Conservation (phyloP, 2,797 vertebrate genomes). For the Chaunax sp. region DNA sequence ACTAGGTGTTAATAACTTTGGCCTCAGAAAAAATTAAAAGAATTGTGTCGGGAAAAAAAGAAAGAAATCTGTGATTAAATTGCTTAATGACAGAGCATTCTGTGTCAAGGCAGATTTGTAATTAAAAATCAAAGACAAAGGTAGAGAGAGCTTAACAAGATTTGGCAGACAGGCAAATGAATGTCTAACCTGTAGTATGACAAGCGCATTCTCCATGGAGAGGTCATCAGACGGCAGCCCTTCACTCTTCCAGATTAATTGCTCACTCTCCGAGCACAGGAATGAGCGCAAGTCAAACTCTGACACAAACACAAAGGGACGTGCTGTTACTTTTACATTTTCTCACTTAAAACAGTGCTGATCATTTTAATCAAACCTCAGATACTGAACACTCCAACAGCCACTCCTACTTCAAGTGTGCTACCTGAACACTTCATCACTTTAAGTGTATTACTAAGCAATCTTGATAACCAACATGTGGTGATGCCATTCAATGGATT, state of each 20-base stretch:
- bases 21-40: background rate
- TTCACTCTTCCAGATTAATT: conserved; percentile 98
- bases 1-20: background rate
- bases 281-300: conserved; percentile 94
- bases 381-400: background rate
- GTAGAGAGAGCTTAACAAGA: background rate
- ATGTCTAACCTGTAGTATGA: conserved; percentile 92
- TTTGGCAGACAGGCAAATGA: background rate
- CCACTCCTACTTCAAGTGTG: background rate
- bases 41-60: background rate
- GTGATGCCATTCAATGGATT: background rate
- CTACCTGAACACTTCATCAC: background rate
- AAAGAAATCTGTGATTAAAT: background rate
- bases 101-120: background rate
- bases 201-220: conserved; percentile 97
- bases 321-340: conserved; percentile 78
- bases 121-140: conserved; percentile 13
- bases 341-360: conserved; percentile 67
- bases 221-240: conserved; percentile 97
- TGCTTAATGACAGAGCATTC: background rate
- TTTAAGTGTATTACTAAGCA: background rate
- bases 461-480: conserved; percentile 12
- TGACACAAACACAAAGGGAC: conserved; percentile 60
- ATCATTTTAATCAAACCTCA: background rate
- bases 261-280: conserved; percentile 96